Evolutionary conservation across 2,113 vertebrate genomes (phyloP).

Genomic region (Mirounga angustirostris): DNA sequence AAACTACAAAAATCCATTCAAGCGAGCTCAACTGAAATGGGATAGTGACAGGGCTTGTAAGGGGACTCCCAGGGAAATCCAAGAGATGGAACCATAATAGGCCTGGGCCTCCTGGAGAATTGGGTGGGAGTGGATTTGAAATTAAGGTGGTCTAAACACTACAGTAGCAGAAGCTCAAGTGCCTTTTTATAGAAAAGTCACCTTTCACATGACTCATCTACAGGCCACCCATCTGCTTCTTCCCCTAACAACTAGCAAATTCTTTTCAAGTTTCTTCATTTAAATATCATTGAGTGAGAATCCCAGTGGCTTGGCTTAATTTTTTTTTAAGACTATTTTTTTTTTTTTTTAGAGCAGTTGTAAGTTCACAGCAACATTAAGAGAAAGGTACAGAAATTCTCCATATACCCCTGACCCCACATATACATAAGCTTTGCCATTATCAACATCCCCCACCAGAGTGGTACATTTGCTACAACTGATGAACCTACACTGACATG

Average conservation of each 20-base stretch:
- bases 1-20: constrained; percentile 11
- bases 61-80: not conserved
- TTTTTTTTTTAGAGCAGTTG: not conserved
- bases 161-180: not conserved
- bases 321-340: not conserved
- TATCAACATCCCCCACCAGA: not conserved
- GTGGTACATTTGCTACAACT: not conserved
- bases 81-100: not conserved
- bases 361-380: not conserved
- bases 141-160: not conserved
- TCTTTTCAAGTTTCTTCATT: constrained; percentile 50
- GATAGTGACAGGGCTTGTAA: not conserved
- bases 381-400: not conserved
- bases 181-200: constrained; percentile 17
- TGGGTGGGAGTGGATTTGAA: not conserved
- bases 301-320: not conserved
- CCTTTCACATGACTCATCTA: constrained; percentile 57
- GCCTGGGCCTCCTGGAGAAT: not conserved
- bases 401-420: not conserved
- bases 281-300: constrained; percentile 21
- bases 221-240: not conserved
- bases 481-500: not conserved
- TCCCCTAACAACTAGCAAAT: constrained; percentile 44
- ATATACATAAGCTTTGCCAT: not conserved
- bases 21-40: not conserved